Evolutionary conservation across 2,888 invertebrate species (phyloP).

Genomic region (Cenopis cana): DNA sequence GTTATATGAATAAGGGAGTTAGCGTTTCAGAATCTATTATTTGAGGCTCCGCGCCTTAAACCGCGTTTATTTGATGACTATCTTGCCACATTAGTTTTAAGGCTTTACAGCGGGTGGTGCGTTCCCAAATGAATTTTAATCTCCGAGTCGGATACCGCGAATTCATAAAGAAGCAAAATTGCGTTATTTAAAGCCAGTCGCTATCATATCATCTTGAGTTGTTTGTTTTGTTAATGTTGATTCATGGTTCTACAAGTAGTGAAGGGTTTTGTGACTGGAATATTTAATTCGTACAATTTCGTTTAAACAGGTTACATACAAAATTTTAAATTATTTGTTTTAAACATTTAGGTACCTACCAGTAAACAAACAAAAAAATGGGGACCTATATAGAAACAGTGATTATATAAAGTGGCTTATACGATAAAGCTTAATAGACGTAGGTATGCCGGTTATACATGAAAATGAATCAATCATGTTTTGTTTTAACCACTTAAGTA

Average conservation of each 20-base stretch:
- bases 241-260: constrained; percentile 50
- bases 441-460: too few species aligned
- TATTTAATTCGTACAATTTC: constrained; percentile 48
- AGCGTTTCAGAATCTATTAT: too few species aligned
- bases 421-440: too few species aligned
- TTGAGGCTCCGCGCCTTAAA: constrained; percentile 39
- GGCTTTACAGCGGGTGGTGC: constrained; percentile 52
- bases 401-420: too few species aligned
- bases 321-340: too few species aligned
- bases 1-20: too few species aligned
- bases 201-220: constrained; percentile 63
- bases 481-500: too few species aligned
- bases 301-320: too few species aligned
- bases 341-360: too few species aligned
- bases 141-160: constrained; percentile 57
- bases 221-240: constrained; percentile 63
- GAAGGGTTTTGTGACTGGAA: constrained; percentile 58
- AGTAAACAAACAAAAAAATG: too few species aligned
- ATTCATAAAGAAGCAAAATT: constrained; percentile 60
- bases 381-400: too few species aligned
- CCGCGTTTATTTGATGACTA: constrained; percentile 56
- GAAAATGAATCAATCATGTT: too few species aligned
- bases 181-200: constrained; percentile 54
- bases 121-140: constrained; percentile 68
- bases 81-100: constrained; percentile 67